phyloP scores from a whole-genome alignment of 2,113 vertebrate species.

The Rhadina sibilatrix region DNA sequence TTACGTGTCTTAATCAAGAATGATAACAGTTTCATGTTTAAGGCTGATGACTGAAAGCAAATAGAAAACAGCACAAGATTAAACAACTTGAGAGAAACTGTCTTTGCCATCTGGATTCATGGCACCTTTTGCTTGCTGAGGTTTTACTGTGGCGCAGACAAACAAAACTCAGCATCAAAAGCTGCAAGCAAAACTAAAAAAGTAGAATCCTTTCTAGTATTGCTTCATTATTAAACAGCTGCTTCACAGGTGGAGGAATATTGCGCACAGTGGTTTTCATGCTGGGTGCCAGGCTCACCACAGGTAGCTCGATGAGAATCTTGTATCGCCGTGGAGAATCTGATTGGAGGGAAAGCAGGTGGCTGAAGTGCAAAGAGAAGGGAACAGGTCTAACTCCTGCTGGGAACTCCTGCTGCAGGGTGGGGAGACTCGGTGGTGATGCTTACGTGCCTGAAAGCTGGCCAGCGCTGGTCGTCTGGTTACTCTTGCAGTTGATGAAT shows the following conservation, averaged over 20 bases:
- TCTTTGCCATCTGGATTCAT: background rate
- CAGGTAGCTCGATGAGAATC: background rate
- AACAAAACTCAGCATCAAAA: background rate
- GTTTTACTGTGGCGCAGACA: background rate
- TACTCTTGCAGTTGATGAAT: constrained; percentile 15
- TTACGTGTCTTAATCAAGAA: background rate
- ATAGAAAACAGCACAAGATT: background rate
- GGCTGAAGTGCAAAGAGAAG: background rate
- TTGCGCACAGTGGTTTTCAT: background rate
- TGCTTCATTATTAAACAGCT: background rate
- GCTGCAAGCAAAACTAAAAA: background rate
- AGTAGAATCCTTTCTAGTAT: background rate
- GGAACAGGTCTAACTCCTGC: constrained; percentile 19
- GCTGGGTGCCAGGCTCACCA: background rate
- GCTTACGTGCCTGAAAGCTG: constrained; percentile 39
- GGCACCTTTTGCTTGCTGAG: background rate
- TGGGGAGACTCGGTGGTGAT: background rate
- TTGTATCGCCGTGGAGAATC: background rate
- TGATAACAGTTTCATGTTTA: background rate
- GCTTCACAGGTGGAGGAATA: background rate
- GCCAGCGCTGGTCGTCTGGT: background rate
- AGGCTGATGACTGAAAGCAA: background rate
- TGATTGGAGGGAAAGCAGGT: background rate
- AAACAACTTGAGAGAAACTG: background rate
- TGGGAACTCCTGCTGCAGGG: background rate